Conservation (phyloP, 1,140 invertebrate species). For the Leucophenga varia region DNA sequence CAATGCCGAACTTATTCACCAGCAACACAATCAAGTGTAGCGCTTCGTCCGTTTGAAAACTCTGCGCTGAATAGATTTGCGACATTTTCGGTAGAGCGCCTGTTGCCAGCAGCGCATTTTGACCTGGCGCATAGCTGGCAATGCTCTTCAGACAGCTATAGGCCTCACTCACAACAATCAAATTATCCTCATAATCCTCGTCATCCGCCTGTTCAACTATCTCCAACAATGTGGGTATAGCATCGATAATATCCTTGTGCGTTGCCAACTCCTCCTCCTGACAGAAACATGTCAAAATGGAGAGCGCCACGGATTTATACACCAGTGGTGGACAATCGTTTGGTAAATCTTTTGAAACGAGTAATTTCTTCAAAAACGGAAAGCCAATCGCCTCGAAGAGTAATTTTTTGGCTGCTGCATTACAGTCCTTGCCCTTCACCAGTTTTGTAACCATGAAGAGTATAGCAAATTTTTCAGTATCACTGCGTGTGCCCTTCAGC, state of each 20-base stretch:
- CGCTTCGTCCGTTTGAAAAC: constrained; percentile 84
- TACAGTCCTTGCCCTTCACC: constrained; percentile 77
- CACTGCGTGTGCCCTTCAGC: constrained; percentile 73
- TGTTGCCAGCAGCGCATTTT: constrained; percentile 72
- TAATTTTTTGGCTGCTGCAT: constrained; percentile 68
- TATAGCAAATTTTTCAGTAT: constrained; percentile 89
- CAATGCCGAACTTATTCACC: constrained; percentile 67
- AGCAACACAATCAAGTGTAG: constrained; percentile 74
- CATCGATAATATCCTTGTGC: constrained; percentile 77
- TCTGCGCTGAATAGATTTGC: constrained; percentile 80
- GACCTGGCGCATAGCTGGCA: constrained; percentile 70
- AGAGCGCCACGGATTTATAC: constrained; percentile 86
- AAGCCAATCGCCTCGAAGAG: constrained; percentile 87
- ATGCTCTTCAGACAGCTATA: constrained; percentile 82
- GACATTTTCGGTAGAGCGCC: constrained; percentile 79
- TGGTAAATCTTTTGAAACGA: constrained; percentile 73
- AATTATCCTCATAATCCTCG: constrained; percentile 78
- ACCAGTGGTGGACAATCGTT: constrained; percentile 82
- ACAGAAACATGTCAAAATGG: constrained; percentile 81
- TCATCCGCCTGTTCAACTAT: constrained; percentile 79
- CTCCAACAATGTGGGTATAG: constrained; percentile 77
- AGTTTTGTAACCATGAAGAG: constrained; percentile 88
- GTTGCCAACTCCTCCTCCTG: constrained; percentile 74
- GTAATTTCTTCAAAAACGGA: constrained; percentile 76
- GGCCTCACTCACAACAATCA: constrained; percentile 85